phyloP scores from a whole-genome alignment of 2,888 invertebrate genomes.

The Listrodromus nycthemerus region DNA sequence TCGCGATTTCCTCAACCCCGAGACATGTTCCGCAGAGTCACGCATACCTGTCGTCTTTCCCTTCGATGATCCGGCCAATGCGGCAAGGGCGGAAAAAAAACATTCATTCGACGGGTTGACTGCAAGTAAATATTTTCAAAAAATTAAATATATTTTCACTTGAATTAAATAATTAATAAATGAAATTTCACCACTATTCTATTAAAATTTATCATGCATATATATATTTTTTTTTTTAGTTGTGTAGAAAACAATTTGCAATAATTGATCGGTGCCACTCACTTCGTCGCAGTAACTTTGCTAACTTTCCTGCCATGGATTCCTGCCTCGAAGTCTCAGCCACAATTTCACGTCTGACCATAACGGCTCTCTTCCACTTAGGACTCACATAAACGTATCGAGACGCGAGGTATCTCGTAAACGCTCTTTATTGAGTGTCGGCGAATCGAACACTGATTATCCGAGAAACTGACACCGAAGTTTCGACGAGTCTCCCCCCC shows the following conservation, averaged over 20 bases:
- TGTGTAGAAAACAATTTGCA: no score
- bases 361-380: not conserved
- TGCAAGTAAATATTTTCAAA: no score
- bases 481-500: conserved; percentile 24
- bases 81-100: no score
- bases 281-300: no score
- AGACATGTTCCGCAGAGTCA: not conserved
- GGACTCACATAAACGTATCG: no score
- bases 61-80: not conserved
- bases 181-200: no score
- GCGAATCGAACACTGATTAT: not conserved
- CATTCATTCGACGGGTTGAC: no score
- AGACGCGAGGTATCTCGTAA: not conserved
- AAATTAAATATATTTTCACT: no score
- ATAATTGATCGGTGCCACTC: no score
- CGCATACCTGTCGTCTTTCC: not conserved
- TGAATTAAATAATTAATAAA: no score
- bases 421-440: not conserved
- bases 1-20: conserved; percentile 18
- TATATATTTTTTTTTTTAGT: not conserved
- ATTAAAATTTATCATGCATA: no score
- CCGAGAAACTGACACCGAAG: not conserved
- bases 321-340: not conserved
- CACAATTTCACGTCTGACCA: not conserved
- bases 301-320: not conserved